Evolutionary conservation across 2,113 vertebrate genomes (phyloP).

Genomic region (Ellobius talpinus): DNA sequence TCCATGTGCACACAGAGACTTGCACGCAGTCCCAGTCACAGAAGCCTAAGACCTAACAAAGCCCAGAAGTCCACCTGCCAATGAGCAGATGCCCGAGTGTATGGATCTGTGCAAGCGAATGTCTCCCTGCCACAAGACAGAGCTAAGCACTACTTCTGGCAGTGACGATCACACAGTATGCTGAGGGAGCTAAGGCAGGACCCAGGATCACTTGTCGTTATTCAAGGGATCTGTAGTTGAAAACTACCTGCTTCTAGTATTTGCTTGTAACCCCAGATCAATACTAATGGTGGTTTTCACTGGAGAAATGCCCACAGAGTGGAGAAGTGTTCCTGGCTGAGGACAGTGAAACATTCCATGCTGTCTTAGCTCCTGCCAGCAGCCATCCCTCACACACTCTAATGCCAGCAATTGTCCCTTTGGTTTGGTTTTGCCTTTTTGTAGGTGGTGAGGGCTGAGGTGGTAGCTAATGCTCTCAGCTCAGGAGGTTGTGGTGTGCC

Average conservation of each 20-base stretch:
- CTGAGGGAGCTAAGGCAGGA: neutral
- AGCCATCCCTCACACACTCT: neutral
- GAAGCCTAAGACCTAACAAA: neutral
- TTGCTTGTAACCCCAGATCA: neutral
- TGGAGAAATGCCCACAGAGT: neutral
- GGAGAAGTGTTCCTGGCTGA: neutral
- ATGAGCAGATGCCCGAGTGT: too few relatives aligned
- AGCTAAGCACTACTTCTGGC: neutral
- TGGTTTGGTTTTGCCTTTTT: neutral
- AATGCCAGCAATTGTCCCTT: neutral
- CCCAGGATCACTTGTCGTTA: neutral
- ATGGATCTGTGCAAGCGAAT: too few relatives aligned
- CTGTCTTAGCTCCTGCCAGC: neutral
- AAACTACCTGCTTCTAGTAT: neutral
- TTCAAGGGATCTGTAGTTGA: neutral
- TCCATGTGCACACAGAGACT: neutral
- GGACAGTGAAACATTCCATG: too few relatives aligned
- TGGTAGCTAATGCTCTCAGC: neutral
- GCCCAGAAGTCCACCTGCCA: neutral
- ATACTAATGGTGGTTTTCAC: neutral
- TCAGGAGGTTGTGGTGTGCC: neutral
- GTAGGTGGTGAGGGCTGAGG: neutral
- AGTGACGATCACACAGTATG: neutral
- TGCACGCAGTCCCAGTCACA: accelerated
- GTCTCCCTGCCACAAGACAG: neutral